These are phyloP conservation scores for Loripinus fragilis DNA, from an alignment of 2,888 invertebrate species.

Conservation along the genomic window DNA sequence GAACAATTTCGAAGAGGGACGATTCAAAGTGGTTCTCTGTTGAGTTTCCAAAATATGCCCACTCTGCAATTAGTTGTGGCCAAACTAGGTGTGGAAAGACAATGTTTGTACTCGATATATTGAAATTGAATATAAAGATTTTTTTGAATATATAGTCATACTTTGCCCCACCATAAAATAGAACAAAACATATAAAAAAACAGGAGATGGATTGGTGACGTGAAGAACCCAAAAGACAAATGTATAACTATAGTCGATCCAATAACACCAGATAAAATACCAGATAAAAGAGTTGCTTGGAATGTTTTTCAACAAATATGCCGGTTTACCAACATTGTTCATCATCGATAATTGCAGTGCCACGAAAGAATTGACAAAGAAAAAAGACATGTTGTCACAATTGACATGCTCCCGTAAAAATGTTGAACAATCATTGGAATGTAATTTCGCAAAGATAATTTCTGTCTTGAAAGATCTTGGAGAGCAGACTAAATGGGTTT, in stretches of 20 bases:
- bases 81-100: slow-evolving; percentile 50
- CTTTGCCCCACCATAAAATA: slow-evolving; percentile 43
- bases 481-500: too few relatives aligned
- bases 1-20: slow-evolving; percentile 48
- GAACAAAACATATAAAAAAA: slow-evolving; percentile 46
- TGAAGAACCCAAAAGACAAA: slow-evolving; percentile 38
- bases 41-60: slow-evolving; percentile 42
- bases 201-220: slow-evolving; percentile 31
- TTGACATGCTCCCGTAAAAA: too few relatives aligned
- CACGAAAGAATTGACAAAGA: slow-evolving; percentile 51
- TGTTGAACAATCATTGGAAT: too few relatives aligned
- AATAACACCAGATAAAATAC: slow-evolving; percentile 21
- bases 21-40: background rate
- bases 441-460: too few relatives aligned
- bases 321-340: slow-evolving; percentile 48
- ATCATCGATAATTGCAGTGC: slow-evolving; percentile 58
- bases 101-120: slow-evolving; percentile 40
- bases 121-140: slow-evolving; percentile 34
- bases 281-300: slow-evolving; percentile 42
- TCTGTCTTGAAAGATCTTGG: too few relatives aligned
- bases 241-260: slow-evolving; percentile 41
- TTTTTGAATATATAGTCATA: slow-evolving; percentile 49
- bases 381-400: too few relatives aligned
- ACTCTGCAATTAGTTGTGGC: slow-evolving; percentile 45
- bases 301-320: slow-evolving; percentile 41